Evolutionary conservation across 2,797 vertebrate species (phyloP), one percentile per base, ranked within the genome.

Genomic region (Sebastes iracundus): DNA sequence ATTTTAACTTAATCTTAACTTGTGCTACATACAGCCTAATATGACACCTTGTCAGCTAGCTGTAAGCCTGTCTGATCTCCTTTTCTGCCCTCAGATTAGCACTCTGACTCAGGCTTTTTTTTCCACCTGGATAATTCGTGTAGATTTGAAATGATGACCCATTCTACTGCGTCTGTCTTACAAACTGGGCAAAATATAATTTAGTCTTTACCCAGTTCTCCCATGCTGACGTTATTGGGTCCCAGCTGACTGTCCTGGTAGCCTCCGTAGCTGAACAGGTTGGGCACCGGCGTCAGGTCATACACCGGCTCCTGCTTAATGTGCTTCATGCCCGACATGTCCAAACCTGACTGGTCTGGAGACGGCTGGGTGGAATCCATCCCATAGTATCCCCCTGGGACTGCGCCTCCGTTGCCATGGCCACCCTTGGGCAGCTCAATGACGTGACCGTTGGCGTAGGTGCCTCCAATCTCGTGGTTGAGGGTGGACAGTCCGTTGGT

Each of bases 221-320:
- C 96, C 97, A 99, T 97, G 88, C 97, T 97, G 95, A 98, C 97
- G 1, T 97, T 98, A 23, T 96, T 97, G 35, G 97, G 96, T 66
- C 97, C 96, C 95, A 99, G 95, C 58, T 99, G 98, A 86, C 96
- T 97, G 1, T 97, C 98, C 94, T 97, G 98, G 96, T 99, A 99
- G 90, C 97, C 97, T 88, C 96, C 97, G 90, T 98, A 99, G 94
- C 97, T 97, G 97, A 99, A 99, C 93, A 99, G 96, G 96, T 99
- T 99, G 94, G 99, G 97, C 87, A 99, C 97, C 2, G 98, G 98
- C 46, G 98, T 99, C 94, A 99, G 95, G 96, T 99, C 98, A 77
- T 99, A 99, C 91, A 99, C 97, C 49, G 99, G 99, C 95, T 99
- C 99, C 95, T 99, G 99, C 87, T 99, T 99, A 92, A 99, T 99